These are phyloP conservation scores for Phyllotreta striolata DNA, from an alignment of 2,888 invertebrate species.

Conservation along the genomic window DNA sequence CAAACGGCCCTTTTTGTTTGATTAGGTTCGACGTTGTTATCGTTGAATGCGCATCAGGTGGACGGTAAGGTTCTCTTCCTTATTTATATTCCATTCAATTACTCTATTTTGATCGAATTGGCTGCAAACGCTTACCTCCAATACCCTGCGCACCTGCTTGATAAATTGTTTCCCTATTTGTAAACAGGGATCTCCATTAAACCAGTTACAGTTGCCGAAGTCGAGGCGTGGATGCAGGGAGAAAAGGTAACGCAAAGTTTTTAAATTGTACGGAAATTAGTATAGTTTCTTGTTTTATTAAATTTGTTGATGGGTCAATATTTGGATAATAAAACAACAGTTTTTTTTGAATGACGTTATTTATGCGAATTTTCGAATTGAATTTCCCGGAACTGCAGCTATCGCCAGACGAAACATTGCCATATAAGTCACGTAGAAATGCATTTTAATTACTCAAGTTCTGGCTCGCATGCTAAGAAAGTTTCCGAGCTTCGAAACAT, in stretches of 20 bases:
- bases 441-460: not conserved
- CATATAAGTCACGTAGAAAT: not conserved
- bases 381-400: not conserved
- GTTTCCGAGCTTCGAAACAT: slow-evolving; percentile 8
- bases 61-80: slow-evolving; percentile 6
- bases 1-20: slow-evolving; percentile 9
- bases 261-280: not conserved
- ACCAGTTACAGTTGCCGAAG: not conserved
- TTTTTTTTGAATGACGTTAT: no score
- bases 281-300: not conserved
- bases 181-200: slow-evolving; percentile 20
- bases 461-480: slow-evolving; percentile 7
- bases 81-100: slow-evolving; percentile 23
- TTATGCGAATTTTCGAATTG: no score
- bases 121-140: slow-evolving; percentile 11
- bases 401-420: not conserved
- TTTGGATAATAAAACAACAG: not conserved
- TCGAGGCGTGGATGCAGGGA: no score
- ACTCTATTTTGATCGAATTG: slow-evolving; percentile 20
- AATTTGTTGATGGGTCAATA: not conserved
- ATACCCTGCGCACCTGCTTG: slow-evolving; percentile 20
- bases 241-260: not conserved
- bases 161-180: slow-evolving; percentile 18
- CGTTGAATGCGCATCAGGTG: slow-evolving; percentile 16
- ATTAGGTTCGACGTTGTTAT: not conserved